Base-by-base conservation (phyloP, 2,888 invertebrate genomes). In the Campoplex capitator region DNA sequence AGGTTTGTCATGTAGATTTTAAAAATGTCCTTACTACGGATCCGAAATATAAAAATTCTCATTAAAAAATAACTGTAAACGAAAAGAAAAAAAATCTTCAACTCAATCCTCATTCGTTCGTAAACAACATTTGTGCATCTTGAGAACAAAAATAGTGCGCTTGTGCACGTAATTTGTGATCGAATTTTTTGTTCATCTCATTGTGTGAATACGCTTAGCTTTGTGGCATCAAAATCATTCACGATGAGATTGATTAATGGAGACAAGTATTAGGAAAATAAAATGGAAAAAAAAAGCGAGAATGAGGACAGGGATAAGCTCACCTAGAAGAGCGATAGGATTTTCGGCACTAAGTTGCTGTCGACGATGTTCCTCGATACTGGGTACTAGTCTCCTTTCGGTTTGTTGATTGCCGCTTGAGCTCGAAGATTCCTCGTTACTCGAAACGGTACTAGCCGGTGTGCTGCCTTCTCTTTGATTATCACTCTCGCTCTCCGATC, bases 391-490 rank as follows among this genome's bases (percentile, higher is more conserved):
- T 77, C 28, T 13, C 58, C 91, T 90, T 77, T 93, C 93, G 75
- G 86, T 88, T 83, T 91, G 93, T 67, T 91, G 92, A 88, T 91
- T 93, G 32, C 89, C 89, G 70, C 80, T 81, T 7, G 86, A 86
- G 88, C 90, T 93, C 38, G 93, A 93, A 54, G 82, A 85, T 65
- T 94, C 93, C 88, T 94, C 94, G 48, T 91, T 92, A 84, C 94
- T 94, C 23, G 94, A 94, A 67, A 93, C 91, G 56, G 94, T 94
- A 88, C 94, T 94, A 71, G 94, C 93, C 2, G 94, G 94, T 76
- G 94, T 94, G 81, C 93, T 93, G 48, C 93, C 93, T 85, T 94
- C 94, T 51, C 94, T 91, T 78, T 92, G 94, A 65, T 91, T 90
- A 67, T 93, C 93, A 48, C 90, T 90, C 62, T 94, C 94, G 82